These are phyloP conservation scores for Tragulus kanchil DNA, from an alignment of 2,113 vertebrate genomes.

Conservation along the genomic window DNA sequence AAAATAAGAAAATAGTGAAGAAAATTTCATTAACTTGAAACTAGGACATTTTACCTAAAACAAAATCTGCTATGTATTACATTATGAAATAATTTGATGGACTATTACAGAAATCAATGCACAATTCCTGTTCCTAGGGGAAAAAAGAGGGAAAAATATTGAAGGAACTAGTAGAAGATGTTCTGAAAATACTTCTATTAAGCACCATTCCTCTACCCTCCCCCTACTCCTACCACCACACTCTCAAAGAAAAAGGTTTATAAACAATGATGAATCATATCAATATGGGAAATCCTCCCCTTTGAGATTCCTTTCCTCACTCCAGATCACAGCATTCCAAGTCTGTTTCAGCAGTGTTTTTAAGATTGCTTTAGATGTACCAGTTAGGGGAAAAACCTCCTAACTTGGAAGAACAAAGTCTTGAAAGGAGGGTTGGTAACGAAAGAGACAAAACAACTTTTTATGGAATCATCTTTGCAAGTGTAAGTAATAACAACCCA, in stretches of 20 bases:
- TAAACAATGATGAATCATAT: not conserved
- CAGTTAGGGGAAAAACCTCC: not conserved
- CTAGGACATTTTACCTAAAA: not conserved
- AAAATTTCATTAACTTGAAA: not conserved
- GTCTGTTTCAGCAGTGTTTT: not conserved
- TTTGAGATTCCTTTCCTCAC: not conserved
- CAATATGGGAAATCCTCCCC: not conserved
- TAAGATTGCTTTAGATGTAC: not conserved
- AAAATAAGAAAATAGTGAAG: not conserved
- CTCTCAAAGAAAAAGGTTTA: not conserved
- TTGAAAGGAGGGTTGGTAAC: not conserved
- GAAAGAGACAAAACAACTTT: not conserved
- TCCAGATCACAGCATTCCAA: not conserved
- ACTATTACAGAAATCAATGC: not conserved
- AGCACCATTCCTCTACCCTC: not conserved
- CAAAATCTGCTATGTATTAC: slow-evolving; percentile 1
- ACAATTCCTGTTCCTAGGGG: not conserved
- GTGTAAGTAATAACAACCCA: not conserved
- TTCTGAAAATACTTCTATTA: not conserved
- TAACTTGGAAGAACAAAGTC: not conserved
- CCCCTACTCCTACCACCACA: not conserved
- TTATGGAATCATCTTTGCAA: slow-evolving; percentile 18
- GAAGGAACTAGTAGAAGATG: not conserved
- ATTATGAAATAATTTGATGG: not conserved
- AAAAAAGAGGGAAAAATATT: not conserved